Conservation (phyloP, 2,888 invertebrate species). For the Ormia ochracea region DNA sequence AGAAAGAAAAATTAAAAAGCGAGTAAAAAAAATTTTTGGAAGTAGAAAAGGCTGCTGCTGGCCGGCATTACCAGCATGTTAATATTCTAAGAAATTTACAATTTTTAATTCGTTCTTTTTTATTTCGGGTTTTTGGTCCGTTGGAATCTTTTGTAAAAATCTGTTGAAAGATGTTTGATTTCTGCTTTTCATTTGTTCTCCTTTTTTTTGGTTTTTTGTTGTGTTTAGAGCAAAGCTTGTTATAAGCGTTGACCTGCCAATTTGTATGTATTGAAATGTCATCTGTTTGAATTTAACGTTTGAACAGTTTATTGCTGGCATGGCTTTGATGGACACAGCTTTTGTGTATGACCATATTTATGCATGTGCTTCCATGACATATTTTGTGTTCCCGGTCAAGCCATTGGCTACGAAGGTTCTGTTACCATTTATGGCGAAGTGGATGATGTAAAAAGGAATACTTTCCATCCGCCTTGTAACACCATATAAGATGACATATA, state of each 20-base stretch:
- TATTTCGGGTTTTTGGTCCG: slow-evolving; percentile 19
- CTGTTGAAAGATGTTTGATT: slow-evolving; percentile 47
- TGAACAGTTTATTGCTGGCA: slow-evolving; percentile 61
- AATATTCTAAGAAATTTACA: slow-evolving; percentile 59
- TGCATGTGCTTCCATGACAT: neutral
- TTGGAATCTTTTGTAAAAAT: slow-evolving; percentile 56
- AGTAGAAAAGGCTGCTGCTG: slow-evolving; percentile 22
- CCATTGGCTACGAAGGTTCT: slow-evolving; percentile 39
- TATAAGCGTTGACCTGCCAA: slow-evolving; percentile 76
- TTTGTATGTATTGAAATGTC: slow-evolving; percentile 76
- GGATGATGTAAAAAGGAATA: slow-evolving; percentile 23
- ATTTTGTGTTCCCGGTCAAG: slow-evolving; percentile 5
- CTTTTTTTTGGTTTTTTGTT: neutral
- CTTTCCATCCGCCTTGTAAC: slow-evolving; percentile 48
- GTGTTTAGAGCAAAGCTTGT: slow-evolving; percentile 53
- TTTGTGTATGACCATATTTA: neutral
- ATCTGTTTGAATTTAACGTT: slow-evolving; percentile 66
- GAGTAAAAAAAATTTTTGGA: slow-evolving; percentile 1
- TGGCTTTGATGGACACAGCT: slow-evolving; percentile 56
- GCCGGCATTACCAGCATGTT: slow-evolving; percentile 42
- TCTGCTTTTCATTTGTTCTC: neutral
- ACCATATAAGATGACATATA: slow-evolving; percentile 53
- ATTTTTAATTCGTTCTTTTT: slow-evolving; percentile 8
- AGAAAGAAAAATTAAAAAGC: neutral
- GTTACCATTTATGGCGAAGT: slow-evolving; percentile 61